A percentile compares a stretch with the other conserved stretches of the same genome.
Conservation (phyloP, 1,140 invertebrate genomes). For the Hylaeus volcanicus region DNA sequence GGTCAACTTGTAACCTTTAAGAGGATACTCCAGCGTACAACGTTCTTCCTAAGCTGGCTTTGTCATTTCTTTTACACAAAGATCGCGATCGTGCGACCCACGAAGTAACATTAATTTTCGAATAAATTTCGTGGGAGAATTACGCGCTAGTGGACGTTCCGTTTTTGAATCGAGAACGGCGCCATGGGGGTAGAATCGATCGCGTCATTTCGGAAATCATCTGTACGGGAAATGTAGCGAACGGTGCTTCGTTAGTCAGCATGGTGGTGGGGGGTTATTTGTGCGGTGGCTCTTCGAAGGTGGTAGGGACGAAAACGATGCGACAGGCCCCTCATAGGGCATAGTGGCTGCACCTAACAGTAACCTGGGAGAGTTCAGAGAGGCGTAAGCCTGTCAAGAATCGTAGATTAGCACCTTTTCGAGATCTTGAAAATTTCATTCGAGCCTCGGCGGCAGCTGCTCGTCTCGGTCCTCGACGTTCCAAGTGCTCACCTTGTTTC, state of each 20-base stretch:
- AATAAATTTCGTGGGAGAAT: background rate
- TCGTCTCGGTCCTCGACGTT: background rate
- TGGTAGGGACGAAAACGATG: conserved; percentile 62
- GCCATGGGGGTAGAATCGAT: background rate
- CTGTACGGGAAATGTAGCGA: conserved; percentile 35
- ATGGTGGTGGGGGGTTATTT: conserved; percentile 52
- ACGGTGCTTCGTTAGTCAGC: conserved; percentile 5
- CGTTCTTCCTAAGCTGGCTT: too few species aligned
- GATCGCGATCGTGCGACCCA: too few species aligned
- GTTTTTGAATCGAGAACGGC: background rate
- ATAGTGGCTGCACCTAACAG: conserved; percentile 60
- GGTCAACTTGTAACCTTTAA: too few species aligned
- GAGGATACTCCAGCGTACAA: too few species aligned
- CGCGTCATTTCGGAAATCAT: conserved; percentile 48
- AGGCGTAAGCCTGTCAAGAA: conserved; percentile 40
- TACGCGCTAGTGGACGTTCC: background rate
- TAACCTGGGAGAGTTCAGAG: conserved; percentile 56
- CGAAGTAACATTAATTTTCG: background rate
- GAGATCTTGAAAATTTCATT: conserved; percentile 23
- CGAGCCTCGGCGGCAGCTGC: background rate
- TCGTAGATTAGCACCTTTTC: conserved; percentile 45
- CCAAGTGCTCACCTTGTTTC: background rate
- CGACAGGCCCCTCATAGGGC: conserved; percentile 71
- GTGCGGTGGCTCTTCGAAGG: conserved; percentile 45
- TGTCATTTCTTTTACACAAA: too few species aligned